These are phyloP conservation scores for Micrasema minimum DNA, from an alignment of 1,140 invertebrate genomes.

Conservation along the genomic window DNA sequence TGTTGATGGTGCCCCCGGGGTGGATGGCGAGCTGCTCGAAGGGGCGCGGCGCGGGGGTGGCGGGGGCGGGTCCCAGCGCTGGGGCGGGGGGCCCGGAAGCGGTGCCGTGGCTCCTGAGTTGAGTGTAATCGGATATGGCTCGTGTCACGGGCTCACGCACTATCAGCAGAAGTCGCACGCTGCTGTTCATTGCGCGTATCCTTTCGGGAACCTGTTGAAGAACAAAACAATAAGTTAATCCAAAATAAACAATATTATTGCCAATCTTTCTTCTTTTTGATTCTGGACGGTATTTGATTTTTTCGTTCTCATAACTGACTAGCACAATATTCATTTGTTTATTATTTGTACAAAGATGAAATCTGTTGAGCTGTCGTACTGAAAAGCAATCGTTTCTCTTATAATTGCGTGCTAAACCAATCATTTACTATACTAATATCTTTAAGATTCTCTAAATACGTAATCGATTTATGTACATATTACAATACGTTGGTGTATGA, in stretches of 20 bases:
- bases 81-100: constrained; percentile 69
- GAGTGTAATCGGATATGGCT: constrained; percentile 96
- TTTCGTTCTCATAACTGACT: too few species aligned
- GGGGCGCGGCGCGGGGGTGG: constrained; percentile 65
- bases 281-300: neutral
- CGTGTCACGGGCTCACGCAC: constrained; percentile 94
- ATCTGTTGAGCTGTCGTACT: too few species aligned
- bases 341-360: too few species aligned
- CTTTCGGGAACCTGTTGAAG: constrained; percentile 78
- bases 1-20: constrained; percentile 84
- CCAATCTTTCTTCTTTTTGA: neutral
- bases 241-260: neutral
- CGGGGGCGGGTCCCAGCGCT: constrained; percentile 53
- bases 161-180: constrained; percentile 92
- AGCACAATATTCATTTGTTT: too few species aligned
- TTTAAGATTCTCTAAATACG: neutral
- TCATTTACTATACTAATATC: too few species aligned
- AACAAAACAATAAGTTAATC: too few species aligned
- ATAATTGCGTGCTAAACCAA: too few species aligned
- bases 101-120: constrained; percentile 81
- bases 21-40: constrained; percentile 86
- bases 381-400: too few species aligned
- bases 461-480: neutral
- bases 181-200: constrained; percentile 92
- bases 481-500: neutral